Evolutionary conservation across 2,797 vertebrate species (phyloP).

Genomic region (Rousettus madagascariensis): DNA sequence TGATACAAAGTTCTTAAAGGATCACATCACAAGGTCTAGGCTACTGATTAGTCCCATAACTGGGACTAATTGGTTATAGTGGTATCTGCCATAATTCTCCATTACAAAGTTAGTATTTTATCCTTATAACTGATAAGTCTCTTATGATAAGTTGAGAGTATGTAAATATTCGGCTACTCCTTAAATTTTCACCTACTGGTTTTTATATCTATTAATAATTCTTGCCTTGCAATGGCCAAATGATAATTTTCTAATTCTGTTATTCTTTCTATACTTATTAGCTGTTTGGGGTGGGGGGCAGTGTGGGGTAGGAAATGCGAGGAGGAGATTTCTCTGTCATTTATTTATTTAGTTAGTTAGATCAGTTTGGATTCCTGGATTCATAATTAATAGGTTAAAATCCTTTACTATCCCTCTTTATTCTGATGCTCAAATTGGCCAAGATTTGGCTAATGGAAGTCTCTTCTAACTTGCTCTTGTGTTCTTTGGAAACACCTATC

Average conservation of each 20-base stretch:
- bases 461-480: not conserved
- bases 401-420: not conserved
- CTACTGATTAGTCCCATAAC: not conserved
- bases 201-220: not conserved
- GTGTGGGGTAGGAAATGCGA: not conserved
- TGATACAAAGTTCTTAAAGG: not conserved
- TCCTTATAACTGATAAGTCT: not conserved
- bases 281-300: not conserved
- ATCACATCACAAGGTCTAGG: not conserved
- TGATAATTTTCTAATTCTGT: not conserved
- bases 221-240: not conserved
- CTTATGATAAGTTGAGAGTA: not conserved
- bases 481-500: not conserved
- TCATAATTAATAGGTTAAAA: not conserved
- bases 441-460: not conserved
- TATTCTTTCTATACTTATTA: not conserved
- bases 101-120: not conserved
- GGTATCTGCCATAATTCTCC: not conserved
- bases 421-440: not conserved
- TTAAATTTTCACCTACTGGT: not conserved
- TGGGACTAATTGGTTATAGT: not conserved
- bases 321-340: not conserved
- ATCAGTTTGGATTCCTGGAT: not conserved
- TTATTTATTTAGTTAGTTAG: not conserved
- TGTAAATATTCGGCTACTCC: not conserved